phyloP scores from a whole-genome alignment of 1,140 invertebrate genomes.

The Hycleus phaleratus region DNA sequence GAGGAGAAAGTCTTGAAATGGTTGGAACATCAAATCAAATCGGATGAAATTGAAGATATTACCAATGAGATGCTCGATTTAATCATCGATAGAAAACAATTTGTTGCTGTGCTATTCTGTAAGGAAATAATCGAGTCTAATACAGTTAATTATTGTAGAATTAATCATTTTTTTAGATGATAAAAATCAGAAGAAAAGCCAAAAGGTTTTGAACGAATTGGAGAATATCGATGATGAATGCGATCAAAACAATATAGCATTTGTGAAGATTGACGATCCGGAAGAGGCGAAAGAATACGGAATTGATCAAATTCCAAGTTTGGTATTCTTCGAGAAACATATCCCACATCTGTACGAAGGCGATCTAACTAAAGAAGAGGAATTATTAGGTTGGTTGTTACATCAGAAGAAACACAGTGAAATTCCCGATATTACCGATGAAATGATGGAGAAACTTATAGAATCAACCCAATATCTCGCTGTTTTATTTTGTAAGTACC shows the following conservation, averaged over 20 bases:
- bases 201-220: slow-evolving; percentile 76
- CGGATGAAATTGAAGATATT: slow-evolving; percentile 89
- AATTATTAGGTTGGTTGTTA: slow-evolving; percentile 78
- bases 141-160: no score
- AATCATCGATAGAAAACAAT: slow-evolving; percentile 79
- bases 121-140: slow-evolving; percentile 43
- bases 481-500: slow-evolving; percentile 73
- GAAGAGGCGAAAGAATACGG: slow-evolving; percentile 85
- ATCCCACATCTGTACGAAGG: slow-evolving; percentile 87
- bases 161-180: slow-evolving; percentile 59
- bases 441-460: slow-evolving; percentile 90
- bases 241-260: slow-evolving; percentile 84
- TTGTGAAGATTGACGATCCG: slow-evolving; percentile 87
- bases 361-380: slow-evolving; percentile 85
- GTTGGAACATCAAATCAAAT: slow-evolving; percentile 76
- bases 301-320: slow-evolving; percentile 69
- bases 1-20: slow-evolving; percentile 85
- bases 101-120: slow-evolving; percentile 86
- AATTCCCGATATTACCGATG: slow-evolving; percentile 86
- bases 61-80: slow-evolving; percentile 92
- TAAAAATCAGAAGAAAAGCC: slow-evolving; percentile 84
- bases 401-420: slow-evolving; percentile 85
- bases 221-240: slow-evolving; percentile 94
- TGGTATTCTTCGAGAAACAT: slow-evolving; percentile 80
- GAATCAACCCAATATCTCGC: slow-evolving; percentile 70